Percentiles rank a stretch among this genome's conserved stretches.
phyloP scores from a whole-genome alignment of 2,797 vertebrate genomes.

The Psittacula derbiana region DNA sequence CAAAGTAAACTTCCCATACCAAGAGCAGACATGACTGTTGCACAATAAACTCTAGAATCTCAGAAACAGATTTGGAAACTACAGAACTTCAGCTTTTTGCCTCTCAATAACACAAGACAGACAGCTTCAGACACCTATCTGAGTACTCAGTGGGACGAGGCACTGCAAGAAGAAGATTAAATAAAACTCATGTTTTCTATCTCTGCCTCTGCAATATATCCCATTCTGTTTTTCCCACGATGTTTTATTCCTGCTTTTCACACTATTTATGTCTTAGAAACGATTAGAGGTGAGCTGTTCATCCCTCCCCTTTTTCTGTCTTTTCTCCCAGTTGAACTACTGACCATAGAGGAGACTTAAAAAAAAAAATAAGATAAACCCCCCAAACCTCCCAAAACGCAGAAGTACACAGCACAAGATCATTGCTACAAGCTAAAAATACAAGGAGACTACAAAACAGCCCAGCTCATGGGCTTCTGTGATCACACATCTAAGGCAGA shows the following conservation, averaged over 20 bases:
- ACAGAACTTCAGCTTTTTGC: neutral
- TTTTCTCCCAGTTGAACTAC: neutral
- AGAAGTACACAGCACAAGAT: neutral
- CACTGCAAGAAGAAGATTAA: neutral
- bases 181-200: neutral
- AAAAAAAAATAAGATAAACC: neutral
- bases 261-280: neutral
- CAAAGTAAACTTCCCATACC: neutral
- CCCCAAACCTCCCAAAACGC: neutral
- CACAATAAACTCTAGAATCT: accelerated
- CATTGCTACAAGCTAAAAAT: neutral
- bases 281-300: neutral
- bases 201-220: neutral
- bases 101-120: neutral
- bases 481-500: constrained; percentile 20
- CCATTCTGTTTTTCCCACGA: neutral
- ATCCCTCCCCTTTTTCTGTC: neutral
- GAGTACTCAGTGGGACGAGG: neutral
- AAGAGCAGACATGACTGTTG: accelerated
- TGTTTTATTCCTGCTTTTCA: neutral
- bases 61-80: neutral
- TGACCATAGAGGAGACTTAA: neutral
- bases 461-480: neutral
- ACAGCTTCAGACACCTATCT: neutral
- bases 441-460: neutral